Conservation (phyloP, 2,113 vertebrate genomes). For the Ornithorhynchus anatinus region DNA sequence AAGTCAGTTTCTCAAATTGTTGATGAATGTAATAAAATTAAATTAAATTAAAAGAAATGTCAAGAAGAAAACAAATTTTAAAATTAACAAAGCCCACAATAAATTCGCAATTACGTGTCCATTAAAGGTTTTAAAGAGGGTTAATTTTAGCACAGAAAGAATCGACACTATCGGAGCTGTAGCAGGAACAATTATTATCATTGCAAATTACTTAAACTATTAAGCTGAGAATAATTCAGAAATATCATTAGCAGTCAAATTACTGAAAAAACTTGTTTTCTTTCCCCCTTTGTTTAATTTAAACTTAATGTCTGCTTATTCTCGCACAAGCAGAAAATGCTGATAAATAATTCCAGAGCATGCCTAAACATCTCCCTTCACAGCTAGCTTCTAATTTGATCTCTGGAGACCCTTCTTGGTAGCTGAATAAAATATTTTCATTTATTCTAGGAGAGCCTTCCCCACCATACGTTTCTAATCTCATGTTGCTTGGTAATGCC, state of each 20-base stretch:
- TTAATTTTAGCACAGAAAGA: conserved; percentile 63
- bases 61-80: conserved; percentile 72
- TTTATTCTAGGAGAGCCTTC: conserved; percentile 73
- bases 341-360: conserved; percentile 85
- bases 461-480: conserved; percentile 78
- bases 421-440: conserved; percentile 81
- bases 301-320: conserved; percentile 83
- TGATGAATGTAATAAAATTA: conserved; percentile 69
- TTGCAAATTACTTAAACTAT: conserved; percentile 78
- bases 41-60: conserved; percentile 73
- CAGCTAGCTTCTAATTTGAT: conserved; percentile 86
- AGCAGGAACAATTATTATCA: conserved; percentile 68
- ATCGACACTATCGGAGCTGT: conserved; percentile 49
- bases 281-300: conserved; percentile 80
- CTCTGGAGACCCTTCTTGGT: conserved; percentile 74
- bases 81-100: conserved; percentile 68
- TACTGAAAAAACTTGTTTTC: conserved; percentile 70
- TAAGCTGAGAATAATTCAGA: conserved; percentile 77
- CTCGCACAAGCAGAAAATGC: conserved; percentile 77
- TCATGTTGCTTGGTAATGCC: conserved; percentile 72
- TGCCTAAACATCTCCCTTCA: conserved; percentile 84
- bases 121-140: conserved; percentile 67
- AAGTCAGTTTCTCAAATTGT: conserved; percentile 64
- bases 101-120: conserved; percentile 68
- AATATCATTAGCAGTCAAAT: conserved; percentile 81